phyloP scores from a whole-genome alignment of 2,113 vertebrate species.

The Lepus timidus region DNA sequence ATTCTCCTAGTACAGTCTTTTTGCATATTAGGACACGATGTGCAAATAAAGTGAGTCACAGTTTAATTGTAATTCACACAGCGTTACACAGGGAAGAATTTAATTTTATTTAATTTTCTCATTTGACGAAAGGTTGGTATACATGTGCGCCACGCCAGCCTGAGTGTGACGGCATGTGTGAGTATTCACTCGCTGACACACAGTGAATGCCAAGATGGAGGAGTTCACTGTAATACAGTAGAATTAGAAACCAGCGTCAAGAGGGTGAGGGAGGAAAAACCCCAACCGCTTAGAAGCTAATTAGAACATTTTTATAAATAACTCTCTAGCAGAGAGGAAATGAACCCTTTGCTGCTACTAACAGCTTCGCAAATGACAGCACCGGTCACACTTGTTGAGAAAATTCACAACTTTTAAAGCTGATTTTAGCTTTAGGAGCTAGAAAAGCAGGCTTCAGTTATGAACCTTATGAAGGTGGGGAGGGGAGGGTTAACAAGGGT shows the following conservation, averaged over 20 bases:
- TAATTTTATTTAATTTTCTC: constrained; percentile 1
- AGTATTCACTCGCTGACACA: background rate
- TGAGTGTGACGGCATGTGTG: background rate
- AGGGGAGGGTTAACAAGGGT: background rate
- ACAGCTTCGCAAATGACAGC: background rate
- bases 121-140: background rate
- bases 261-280: constrained; percentile 1
- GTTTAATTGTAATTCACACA: background rate
- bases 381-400: background rate
- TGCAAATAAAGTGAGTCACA: background rate
- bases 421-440: background rate
- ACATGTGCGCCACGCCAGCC: background rate
- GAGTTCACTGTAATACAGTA: background rate
- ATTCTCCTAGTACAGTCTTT: background rate
- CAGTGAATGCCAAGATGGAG: background rate
- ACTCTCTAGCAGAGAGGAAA: background rate
- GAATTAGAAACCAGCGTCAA: constrained; percentile 12
- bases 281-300: background rate
- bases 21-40: background rate
- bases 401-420: background rate
- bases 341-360: background rate
- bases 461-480: background rate
- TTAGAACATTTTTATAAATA: background rate
- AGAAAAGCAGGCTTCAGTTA: constrained; percentile 19
- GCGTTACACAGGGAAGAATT: background rate